A percentile compares a stretch with the other conserved stretches of the same genome.
These are phyloP conservation scores for Yponomeuta plumbellus DNA, from an alignment of 2,888 invertebrate species.

Conservation along the genomic window DNA sequence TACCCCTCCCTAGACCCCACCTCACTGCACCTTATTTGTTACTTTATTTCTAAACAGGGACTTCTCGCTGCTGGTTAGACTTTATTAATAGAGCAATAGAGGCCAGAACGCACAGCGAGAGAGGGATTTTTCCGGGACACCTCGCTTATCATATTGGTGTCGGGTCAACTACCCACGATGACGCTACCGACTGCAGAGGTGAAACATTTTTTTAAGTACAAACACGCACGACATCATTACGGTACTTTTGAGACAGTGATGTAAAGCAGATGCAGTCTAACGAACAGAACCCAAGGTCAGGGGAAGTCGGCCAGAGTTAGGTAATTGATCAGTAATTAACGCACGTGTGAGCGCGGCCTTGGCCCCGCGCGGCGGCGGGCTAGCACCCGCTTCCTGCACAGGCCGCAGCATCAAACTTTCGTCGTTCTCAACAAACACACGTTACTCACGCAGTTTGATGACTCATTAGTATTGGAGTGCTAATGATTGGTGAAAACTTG, in stretches of 20 bases:
- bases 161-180: conserved; percentile 37
- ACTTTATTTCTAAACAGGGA: conserved; percentile 1
- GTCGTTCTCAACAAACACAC: no score
- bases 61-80: not conserved
- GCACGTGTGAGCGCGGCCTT: not conserved
- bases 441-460: not conserved
- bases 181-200: not conserved
- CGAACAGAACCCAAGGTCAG: not conserved
- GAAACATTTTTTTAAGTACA: not conserved
- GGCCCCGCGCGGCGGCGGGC: not conserved
- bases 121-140: conserved; percentile 28
- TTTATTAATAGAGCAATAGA: conserved; percentile 16
- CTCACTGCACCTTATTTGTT: not conserved
- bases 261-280: not conserved
- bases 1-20: not conserved
- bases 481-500: not conserved
- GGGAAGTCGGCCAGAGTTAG: not conserved
- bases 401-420: not conserved
- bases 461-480: not conserved
- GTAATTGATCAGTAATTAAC: not conserved
- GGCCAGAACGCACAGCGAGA: not conserved
- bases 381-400: not conserved
- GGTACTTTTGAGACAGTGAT: no score
- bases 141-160: conserved; percentile 41
- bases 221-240: no score